These are phyloP conservation scores for Pedionomus torquatus DNA, from an alignment of 2,113 vertebrate genomes.

Conservation along the genomic window DNA sequence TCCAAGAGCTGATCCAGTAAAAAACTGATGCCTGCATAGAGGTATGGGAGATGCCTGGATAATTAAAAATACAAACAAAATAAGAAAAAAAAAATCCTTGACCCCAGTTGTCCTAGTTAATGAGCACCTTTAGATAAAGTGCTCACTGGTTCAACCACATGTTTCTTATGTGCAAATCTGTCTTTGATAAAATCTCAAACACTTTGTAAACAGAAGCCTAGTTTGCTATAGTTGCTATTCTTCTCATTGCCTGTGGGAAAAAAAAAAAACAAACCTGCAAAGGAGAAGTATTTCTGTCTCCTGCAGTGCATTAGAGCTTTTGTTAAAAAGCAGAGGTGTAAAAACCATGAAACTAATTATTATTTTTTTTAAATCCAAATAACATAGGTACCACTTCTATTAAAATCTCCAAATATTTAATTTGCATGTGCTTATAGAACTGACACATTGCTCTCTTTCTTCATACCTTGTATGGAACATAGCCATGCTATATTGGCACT, in stretches of 20 bases:
- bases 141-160: background rate
- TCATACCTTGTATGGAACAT: fast-evolving
- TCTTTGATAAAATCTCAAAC: background rate
- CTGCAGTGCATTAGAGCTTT: background rate
- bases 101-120: background rate
- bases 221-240: background rate
- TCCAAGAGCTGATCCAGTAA: background rate
- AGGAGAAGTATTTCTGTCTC: background rate
- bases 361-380: background rate
- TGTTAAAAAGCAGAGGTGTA: background rate
- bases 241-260: background rate
- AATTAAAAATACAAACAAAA: slow-evolving; percentile 17
- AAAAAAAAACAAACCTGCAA: background rate
- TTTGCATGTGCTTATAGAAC: background rate
- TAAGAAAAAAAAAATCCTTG: background rate
- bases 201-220: background rate
- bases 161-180: background rate
- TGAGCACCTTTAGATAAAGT: background rate
- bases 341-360: background rate
- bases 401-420: background rate
- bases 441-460: background rate
- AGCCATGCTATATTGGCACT: fast-evolving
- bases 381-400: background rate
- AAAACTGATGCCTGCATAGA: background rate
- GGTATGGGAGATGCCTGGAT: background rate